Conservation (phyloP, 2,888 invertebrate genomes). For the Chloroclysta siterata region DNA sequence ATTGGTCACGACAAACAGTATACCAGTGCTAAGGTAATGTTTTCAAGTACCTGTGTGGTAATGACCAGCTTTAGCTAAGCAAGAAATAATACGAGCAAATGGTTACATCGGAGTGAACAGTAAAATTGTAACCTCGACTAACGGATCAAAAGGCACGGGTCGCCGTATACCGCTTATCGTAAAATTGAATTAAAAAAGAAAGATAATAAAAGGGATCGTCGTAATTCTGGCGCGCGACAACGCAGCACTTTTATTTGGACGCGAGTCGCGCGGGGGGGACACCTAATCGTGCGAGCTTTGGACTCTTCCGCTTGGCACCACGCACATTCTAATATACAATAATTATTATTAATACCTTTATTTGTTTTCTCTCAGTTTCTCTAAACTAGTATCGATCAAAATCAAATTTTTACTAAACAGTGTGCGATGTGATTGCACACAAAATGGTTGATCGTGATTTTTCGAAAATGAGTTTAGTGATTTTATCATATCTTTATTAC, state of each 20-base stretch:
- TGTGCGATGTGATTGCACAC: too few relatives aligned
- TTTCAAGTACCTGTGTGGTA: too few relatives aligned
- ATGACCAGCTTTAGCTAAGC: neutral
- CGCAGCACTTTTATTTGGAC: constrained; percentile 80
- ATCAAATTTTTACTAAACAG: too few relatives aligned
- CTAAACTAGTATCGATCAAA: too few relatives aligned
- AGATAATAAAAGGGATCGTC: constrained; percentile 80
- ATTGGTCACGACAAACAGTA: too few relatives aligned
- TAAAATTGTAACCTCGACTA: constrained; percentile 16
- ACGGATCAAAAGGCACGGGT: constrained; percentile 52
- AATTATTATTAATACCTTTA: too few relatives aligned
- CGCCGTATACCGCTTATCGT: constrained; percentile 71
- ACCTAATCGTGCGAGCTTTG: constrained; percentile 74
- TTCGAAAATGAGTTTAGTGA: too few relatives aligned
- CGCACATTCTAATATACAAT: neutral
- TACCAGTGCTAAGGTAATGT: too few relatives aligned
- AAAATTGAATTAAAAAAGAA: constrained; percentile 83
- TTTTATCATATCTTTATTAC: too few relatives aligned
- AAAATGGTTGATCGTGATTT: too few relatives aligned
- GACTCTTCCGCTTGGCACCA: constrained; percentile 52
- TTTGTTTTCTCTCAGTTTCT: too few relatives aligned
- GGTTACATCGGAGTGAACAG: neutral
- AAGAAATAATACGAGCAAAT: neutral
- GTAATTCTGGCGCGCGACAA: constrained; percentile 84
- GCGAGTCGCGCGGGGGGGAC: constrained; percentile 49